Conservation (phyloP, 1,140 invertebrate species). For the Tachypleus tridentatus region DNA sequence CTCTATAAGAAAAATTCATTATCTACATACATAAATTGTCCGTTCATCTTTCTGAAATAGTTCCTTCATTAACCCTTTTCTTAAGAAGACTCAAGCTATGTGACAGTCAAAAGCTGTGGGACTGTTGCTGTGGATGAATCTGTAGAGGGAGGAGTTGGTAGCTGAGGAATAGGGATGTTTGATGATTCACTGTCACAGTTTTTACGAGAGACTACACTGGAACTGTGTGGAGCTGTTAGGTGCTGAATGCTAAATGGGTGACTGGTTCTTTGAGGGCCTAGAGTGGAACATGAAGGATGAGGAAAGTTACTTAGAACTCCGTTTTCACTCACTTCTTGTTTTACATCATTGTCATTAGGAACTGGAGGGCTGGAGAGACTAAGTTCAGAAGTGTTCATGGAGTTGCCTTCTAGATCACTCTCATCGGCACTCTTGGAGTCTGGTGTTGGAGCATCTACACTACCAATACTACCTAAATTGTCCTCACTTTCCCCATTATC, state of each 20-base stretch:
- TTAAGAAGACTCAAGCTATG: not conserved
- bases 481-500: slow-evolving; percentile 52
- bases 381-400: slow-evolving; percentile 7
- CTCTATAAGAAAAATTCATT: too few relatives aligned
- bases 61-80: too few relatives aligned
- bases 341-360: slow-evolving; percentile 7
- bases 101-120: slow-evolving; percentile 13
- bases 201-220: not conserved
- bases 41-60: too few relatives aligned
- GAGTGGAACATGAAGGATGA: slow-evolving; percentile 4
- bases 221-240: slow-evolving; percentile 20
- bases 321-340: slow-evolving; percentile 10
- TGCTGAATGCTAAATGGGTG: slow-evolving; percentile 24
- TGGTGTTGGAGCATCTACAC: slow-evolving; percentile 45
- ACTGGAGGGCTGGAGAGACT: slow-evolving; percentile 13
- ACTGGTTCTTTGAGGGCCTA: slow-evolving; percentile 7
- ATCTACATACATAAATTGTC: too few relatives aligned
- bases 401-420: slow-evolving; percentile 18
- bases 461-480: slow-evolving; percentile 46
- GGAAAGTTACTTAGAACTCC: not conserved
- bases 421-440: slow-evolving; percentile 41
- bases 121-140: slow-evolving; percentile 8
- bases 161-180: slow-evolving; percentile 7
- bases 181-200: slow-evolving; percentile 2
- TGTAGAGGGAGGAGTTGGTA: slow-evolving; percentile 16